Conservation (phyloP, 2,113 vertebrate genomes). For the Myotis davidii region DNA sequence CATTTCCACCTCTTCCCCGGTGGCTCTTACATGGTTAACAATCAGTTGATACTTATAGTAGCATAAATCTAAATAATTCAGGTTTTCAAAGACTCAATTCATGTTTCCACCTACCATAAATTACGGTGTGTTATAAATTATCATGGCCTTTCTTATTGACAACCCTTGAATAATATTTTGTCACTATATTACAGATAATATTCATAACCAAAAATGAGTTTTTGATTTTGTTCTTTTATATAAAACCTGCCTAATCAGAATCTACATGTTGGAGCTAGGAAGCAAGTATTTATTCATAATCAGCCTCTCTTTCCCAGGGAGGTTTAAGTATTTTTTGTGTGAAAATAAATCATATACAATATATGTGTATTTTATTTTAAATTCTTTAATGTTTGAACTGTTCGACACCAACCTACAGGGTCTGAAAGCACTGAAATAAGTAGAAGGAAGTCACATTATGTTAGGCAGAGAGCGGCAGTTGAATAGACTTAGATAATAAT, state of each 20-base stretch:
- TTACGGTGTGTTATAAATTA: not conserved
- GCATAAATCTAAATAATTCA: slow-evolving; percentile 8
- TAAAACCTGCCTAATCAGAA: not conserved
- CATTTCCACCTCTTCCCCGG: not conserved
- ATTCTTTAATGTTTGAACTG: not conserved
- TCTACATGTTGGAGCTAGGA: not conserved
- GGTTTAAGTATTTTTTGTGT: not conserved
- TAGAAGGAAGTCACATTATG: not conserved
- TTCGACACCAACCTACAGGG: not conserved
- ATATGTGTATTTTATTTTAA: slow-evolving; percentile 15
- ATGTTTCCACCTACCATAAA: not conserved
- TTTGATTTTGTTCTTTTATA: slow-evolving; percentile 8
- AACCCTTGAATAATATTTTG: not conserved
- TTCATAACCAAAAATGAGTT: not conserved
- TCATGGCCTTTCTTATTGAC: slow-evolving; percentile 5
- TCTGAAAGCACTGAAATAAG: not conserved
- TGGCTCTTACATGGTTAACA: not conserved
- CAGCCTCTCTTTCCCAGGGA: not conserved
- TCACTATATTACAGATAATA: not conserved
- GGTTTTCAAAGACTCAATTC: slow-evolving; percentile 22
- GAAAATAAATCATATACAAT: not conserved
- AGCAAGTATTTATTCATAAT: slow-evolving; percentile 2
- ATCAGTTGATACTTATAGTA: slow-evolving; percentile 15
- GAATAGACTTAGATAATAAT: slow-evolving; percentile 41
- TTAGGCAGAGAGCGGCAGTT: not conserved